Base-by-base conservation (phyloP, 2,888 invertebrate genomes). In the Lydus trimaculatus region DNA sequence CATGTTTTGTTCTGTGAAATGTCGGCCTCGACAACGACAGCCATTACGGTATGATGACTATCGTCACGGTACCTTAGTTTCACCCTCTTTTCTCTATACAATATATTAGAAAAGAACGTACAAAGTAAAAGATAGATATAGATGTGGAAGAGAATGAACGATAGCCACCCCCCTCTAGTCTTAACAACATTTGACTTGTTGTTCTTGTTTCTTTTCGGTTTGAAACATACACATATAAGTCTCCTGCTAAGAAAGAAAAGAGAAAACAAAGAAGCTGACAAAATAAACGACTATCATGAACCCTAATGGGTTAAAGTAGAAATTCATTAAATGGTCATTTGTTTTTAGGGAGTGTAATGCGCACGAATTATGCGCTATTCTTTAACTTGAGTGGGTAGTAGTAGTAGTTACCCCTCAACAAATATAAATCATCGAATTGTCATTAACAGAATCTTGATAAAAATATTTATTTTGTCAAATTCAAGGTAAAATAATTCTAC, bases 1-100 rank as follows among this genome's bases (percentile, higher is more conserved):
- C 72, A 68, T 77, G 77, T 79, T 78, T 77, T 78, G 78, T 76
- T 75, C 71, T 48, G 63, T 71, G 72, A 72, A 74, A 74, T 72
- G 72, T 74, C 67, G 69, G 71, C 72, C 70, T 70, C 72, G 61
- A 69, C 67, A 64, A 71, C 64, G 73, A 61, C 65, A 63, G 70
- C 71, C 74, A 74, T 75, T 76, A 74, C 71, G 69, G 66, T 72
- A 73, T 75, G 76, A 76, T 76, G 76, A 73, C 72, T 73, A 67
- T 72, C 78, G 78, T 79, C 75, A 78, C 77, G 78, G 76, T 78
- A 75, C 76, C 77, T 76, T 74, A 67, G 68, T 65, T 67, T 67
- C 64, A 64, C 61, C 73, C 62, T 36, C 65, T 64, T 58, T 20
- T 48, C 56, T 28, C 25, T 56, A 52, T 52, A 56, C 56, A 56